Evolutionary conservation across 2,888 invertebrate genomes (phyloP), one percentile per base, ranked within the genome.

Genomic region (Mamestra brassicae): DNA sequence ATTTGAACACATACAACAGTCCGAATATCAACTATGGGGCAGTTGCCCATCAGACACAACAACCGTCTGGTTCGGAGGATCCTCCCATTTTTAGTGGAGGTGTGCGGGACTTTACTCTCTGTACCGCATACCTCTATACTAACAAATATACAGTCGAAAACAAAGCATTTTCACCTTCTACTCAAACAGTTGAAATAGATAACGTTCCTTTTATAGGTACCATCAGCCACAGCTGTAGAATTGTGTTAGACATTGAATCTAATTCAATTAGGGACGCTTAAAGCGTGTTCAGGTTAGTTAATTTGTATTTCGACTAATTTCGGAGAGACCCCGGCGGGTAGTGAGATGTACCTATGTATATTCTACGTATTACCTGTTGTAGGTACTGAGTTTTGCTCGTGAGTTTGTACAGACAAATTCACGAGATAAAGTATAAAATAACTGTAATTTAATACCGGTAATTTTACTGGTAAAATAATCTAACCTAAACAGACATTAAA

Each of bases 181-280:
- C 26, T 10, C 8, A 52, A 80, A 62, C n/a, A 10, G 5, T 45
- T 36, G 34, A 7, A 61, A 45, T 26, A 61, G 45, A 26, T 47
- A 45, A 26, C 62, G 10, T 62, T 36, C 52, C 80, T 62, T 60
- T 80, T 66, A 62, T n/a, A n/a, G n/a, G 26, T 15, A 47, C 47
- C 36, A 74, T 78, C 74, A 67, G 17, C 64, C 4, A 60, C 81
- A 81, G 64, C 8, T 17, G 50, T 57, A 36, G 6, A 62, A 68
- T 13, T 75, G 67, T 60, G 10, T 52, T 34, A 68, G 75, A 81
- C 68, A 55, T 26, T 68, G 47, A 63, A 55, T 65, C 54, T 68
- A 50, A 63, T 80, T 74, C 64, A 75, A 75, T 81, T 81, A 68
- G 26, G 63, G 11, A 15, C n/a, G 75, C 47, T 68, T 81, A 75